Evolutionary conservation across 2,888 invertebrate genomes (phyloP), one percentile per base, ranked within the genome.

Genomic region (Leptopilina syphax): DNA sequence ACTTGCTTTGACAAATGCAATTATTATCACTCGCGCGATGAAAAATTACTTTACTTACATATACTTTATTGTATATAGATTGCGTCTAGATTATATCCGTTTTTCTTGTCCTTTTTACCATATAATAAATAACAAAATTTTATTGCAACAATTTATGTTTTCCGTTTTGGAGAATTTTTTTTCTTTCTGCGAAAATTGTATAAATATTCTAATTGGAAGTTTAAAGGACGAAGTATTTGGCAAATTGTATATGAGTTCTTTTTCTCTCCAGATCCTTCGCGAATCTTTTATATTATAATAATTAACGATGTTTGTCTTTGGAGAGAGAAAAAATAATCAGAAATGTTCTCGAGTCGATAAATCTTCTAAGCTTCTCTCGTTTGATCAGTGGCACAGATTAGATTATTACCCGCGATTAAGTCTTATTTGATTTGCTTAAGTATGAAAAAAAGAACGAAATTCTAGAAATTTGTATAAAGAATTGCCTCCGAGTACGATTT

Each of bases 101-200:
- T n/a, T 9, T 18, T 67, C 12, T 86, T 86, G 84, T 85, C 83
- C 85, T 79, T 79, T 70, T 85, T 82, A 83, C 8, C 44, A 34
- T 41, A 41, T 44, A 44, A 44, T 8, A 44, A 4, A 44, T 44
- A 8, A 44, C 44, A 34, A 34, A 18, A 44, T 44, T 44, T 44
- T 8, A 8, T 44, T 44, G 8, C 8, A 4, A 7, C 8, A 18
- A 18, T 44, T 44, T 8, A 6, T 44, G 18, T 44, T 44, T 44
- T 41, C 41, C 41, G 41, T 41, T 6, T 41, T 6, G 6, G 41
- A 41, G 18, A 18, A 18, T 18, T 18, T 18, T 18, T 18, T 18
- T 18, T 18, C 18, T 18, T 18, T 18, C 18, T 18, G 18, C 18
- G 18, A 18, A 18, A 18, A 18, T 18, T 18, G 18, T 18, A 18